These are phyloP conservation scores for Aspidiotus rigidus DNA, from an alignment of 2,888 invertebrate genomes.

Conservation along the genomic window DNA sequence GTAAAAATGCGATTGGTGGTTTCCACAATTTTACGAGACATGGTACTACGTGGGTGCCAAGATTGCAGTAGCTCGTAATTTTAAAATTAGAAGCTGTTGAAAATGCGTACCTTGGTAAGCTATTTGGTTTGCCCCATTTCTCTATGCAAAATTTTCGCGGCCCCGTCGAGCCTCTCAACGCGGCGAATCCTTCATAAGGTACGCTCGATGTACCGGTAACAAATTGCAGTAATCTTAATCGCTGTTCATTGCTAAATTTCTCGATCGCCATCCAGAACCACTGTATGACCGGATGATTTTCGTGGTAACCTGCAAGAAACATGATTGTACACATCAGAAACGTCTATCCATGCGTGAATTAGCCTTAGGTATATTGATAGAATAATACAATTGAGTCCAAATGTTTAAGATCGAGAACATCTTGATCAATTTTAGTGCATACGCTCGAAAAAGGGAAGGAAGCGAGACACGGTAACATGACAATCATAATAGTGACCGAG, in stretches of 20 bases:
- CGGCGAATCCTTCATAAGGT: slow-evolving; percentile 94
- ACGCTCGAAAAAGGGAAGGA: too few relatives aligned
- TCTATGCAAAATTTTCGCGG: slow-evolving; percentile 93
- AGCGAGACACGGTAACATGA: too few relatives aligned
- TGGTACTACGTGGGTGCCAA: too few relatives aligned
- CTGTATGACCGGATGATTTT: slow-evolving; percentile 83
- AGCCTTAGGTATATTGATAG: too few relatives aligned
- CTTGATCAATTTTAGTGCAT: too few relatives aligned
- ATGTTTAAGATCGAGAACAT: too few relatives aligned
- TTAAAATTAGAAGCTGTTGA: too few relatives aligned
- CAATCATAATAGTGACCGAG: too few relatives aligned
- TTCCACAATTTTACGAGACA: too few relatives aligned
- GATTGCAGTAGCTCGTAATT: too few relatives aligned
- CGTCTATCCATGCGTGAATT: background rate
- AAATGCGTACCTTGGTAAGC: slow-evolving; percentile 62
- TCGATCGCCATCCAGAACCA: slow-evolving; percentile 99
- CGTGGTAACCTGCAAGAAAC: slow-evolving; percentile 66
- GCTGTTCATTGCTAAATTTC: slow-evolving; percentile 86
- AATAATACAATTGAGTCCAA: too few relatives aligned
- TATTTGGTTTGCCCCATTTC: slow-evolving; percentile 92
- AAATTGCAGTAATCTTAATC: slow-evolving; percentile 85
- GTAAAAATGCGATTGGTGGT: too few relatives aligned
- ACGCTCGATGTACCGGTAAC: slow-evolving; percentile 97
- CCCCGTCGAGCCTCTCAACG: slow-evolving; percentile 87
- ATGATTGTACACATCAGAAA: background rate